These are phyloP conservation scores for Drosophila tani DNA, from an alignment of 1,140 invertebrate species.

Conservation along the genomic window DNA sequence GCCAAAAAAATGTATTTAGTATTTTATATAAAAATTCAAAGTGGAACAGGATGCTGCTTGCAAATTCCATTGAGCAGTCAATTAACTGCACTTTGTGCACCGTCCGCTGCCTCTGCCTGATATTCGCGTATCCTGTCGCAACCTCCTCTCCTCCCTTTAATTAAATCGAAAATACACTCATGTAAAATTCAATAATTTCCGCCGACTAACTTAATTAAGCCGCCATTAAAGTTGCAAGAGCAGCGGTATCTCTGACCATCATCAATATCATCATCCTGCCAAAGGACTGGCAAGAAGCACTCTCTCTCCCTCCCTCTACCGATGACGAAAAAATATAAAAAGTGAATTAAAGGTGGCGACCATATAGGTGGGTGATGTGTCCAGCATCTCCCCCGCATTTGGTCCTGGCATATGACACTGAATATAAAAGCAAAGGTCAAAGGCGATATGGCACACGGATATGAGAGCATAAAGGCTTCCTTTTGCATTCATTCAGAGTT, in stretches of 20 bases:
- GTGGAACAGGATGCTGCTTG: background rate
- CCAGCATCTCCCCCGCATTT: slow-evolving; percentile 1
- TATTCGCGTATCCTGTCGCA: background rate
- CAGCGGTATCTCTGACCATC: slow-evolving; percentile 32
- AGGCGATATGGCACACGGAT: slow-evolving; percentile 15
- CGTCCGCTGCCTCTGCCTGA: background rate
- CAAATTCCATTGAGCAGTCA: background rate
- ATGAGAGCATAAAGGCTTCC: slow-evolving; percentile 10
- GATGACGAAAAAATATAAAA: background rate
- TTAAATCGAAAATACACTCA: slow-evolving; percentile 76
- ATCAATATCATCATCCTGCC: slow-evolving; percentile 5
- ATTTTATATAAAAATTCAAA: background rate
- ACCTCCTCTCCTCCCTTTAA: slow-evolving; percentile 38
- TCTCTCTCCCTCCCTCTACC: background rate
- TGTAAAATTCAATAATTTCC: slow-evolving; percentile 80
- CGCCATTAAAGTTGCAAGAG: slow-evolving; percentile 59
- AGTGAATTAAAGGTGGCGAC: background rate
- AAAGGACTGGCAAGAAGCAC: background rate
- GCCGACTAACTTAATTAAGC: slow-evolving; percentile 72
- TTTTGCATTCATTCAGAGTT: slow-evolving; percentile 7
- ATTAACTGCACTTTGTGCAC: slow-evolving; percentile 9
- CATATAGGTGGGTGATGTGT: slow-evolving; percentile 1
- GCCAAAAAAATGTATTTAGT: background rate
- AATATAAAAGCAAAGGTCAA: slow-evolving; percentile 19
- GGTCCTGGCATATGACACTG: slow-evolving; percentile 7